Evolutionary conservation across 1,140 invertebrate species (phyloP).

Genomic region (Papilio dardanus): DNA sequence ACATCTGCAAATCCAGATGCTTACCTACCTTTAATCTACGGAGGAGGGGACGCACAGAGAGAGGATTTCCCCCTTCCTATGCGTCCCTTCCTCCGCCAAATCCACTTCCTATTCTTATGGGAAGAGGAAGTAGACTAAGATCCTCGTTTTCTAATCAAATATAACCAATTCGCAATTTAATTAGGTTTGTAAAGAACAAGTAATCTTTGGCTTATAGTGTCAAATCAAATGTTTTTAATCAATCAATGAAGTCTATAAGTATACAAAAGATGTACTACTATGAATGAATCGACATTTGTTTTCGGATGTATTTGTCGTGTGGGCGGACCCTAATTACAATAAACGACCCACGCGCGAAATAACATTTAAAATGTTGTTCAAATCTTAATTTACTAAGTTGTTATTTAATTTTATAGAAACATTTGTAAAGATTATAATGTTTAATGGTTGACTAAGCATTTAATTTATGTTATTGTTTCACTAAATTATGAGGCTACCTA

Average conservation of each 20-base stretch:
- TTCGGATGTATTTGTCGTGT: conserved; percentile 4
- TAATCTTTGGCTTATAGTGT: too few species aligned
- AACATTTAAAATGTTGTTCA: conserved; percentile 9
- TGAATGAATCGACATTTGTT: conserved; percentile 16
- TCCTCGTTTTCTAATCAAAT: too few species aligned
- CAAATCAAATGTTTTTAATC: not conserved
- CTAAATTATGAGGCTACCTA: not conserved
- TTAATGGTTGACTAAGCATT: not conserved
- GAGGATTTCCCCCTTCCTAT: too few species aligned
- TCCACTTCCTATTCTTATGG: too few species aligned
- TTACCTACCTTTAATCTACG: too few species aligned
- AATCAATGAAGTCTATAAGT: not conserved
- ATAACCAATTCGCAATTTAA: too few species aligned
- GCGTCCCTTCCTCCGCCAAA: too few species aligned
- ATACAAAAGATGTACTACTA: not conserved
- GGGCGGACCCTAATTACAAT: conserved; percentile 1
- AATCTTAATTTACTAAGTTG: conserved; percentile 18
- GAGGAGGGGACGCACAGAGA: too few species aligned
- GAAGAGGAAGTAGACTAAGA: too few species aligned
- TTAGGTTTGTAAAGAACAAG: too few species aligned
- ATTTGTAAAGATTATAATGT: conserved; percentile 15
- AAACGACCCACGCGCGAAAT: conserved; percentile 1
- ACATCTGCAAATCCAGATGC: too few species aligned
- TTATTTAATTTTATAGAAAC: not conserved
- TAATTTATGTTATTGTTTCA: not conserved